Evolutionary conservation across 2,888 invertebrate genomes (phyloP), one percentile per base, ranked within the genome.

Genomic region (Heteropelma amictum): DNA sequence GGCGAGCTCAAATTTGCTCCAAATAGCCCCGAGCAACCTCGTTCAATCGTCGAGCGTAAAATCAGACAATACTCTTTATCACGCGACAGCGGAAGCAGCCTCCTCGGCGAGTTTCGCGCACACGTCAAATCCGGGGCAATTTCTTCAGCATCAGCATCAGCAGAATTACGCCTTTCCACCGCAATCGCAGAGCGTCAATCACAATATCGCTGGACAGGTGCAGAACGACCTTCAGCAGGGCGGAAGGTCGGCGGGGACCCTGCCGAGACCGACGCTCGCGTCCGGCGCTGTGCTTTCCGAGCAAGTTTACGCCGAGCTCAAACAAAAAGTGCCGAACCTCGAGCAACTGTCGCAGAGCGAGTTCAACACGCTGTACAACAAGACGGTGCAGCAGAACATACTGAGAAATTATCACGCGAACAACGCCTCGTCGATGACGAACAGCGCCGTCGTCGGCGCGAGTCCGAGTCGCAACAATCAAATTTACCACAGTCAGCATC

Each of bases 341-440:
- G 88, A 88, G 8, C 87, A 88, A 49, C 68, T 89, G 6, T 89
- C 88, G 0, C 89, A 89, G 45, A 89, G 86, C 64, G 89, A 89
- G 72, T 89, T 89, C 45, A 89, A 89, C 78, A 89, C 89, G 33
- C 83, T 89, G 4, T 89, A 89, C 63, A 89, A 89, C 65, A 89
- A 88, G 74, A 87, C 88, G 42, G 88, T 89, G 8, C 88, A 88
- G 35, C 89, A 89, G 58, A 89, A 84, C 68, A 88, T 88, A 75
- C 81, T 88, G 40, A 84, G 87, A 30, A 88, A 87, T 70, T 87
- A 86, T 69, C 86, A 87, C 21, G 81, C 84, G 0, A 81, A 80
- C 4, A 83, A 81, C 40, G 72, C 78, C 5, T 40, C 79, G 30
- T 60, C 80, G n/a, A n/a, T n/a, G n/a, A n/a, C n/a, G 17, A 63